Conservation (phyloP, 2,797 vertebrate species). For the Smutsia gigantea region DNA sequence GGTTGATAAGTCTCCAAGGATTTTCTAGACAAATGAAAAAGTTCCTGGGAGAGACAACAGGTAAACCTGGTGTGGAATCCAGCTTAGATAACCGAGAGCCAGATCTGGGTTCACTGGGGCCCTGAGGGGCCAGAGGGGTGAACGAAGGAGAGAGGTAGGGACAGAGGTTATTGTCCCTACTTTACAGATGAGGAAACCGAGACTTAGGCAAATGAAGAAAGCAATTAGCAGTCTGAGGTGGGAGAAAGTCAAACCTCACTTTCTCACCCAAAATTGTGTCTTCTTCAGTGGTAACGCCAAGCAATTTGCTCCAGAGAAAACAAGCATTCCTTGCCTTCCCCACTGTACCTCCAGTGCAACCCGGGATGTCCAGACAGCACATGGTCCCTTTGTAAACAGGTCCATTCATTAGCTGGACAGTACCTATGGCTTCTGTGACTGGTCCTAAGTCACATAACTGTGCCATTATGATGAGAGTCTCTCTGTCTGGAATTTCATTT, state of each 20-base stretch:
- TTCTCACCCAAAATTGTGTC: neutral
- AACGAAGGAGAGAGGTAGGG: neutral
- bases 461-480: fast-evolving
- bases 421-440: neutral
- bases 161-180: neutral
- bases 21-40: neutral
- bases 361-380: neutral
- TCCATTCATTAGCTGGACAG: neutral
- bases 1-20: neutral
- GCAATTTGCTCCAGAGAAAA: neutral
- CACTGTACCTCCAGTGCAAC: neutral
- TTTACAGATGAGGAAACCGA: neutral
- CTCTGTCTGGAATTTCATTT: neutral
- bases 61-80: neutral
- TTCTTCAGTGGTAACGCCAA: neutral
- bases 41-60: neutral
- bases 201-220: neutral
- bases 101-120: neutral
- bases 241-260: neutral
- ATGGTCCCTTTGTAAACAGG: neutral
- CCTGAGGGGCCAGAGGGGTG: no score
- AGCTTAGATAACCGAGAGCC: neutral
- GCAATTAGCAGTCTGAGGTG: neutral
- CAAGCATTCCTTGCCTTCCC: fast-evolving
- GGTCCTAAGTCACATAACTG: neutral